Evolutionary conservation across 2,888 invertebrate species (phyloP), one percentile per base, ranked within the genome.

Genomic region (Papilio demoleus): DNA sequence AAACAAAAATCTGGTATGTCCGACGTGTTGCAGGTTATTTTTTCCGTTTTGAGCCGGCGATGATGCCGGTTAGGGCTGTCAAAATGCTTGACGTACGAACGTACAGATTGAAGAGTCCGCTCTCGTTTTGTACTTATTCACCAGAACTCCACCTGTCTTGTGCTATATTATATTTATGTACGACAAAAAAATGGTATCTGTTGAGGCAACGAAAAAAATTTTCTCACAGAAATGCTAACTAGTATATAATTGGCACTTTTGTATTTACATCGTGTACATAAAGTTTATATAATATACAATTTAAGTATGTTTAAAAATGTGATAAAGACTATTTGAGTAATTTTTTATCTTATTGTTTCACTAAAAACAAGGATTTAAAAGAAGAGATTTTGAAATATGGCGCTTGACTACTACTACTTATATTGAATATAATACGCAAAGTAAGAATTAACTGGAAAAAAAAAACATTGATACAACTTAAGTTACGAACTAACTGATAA

Each of bases 21-120:
- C 73, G 71, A 74, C 74, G 69, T 73, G 73, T 76, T 76, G 73
- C 70, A 66, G 74, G 79, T 81, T 83, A 81, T 82, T 85, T 84
- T 88, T 85, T 82, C 74, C 76, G 76, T 79, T 74, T 70, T 74
- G 73, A 72, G 74, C 80, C 80, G 76, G 78, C 86, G 84, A 80
- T 90, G 91, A 91, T 88, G 90, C 87, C 91, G 90, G 90, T 90
- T 88, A 86, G 82, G 84, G 86, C 92, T 92, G 92, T 92, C 92
- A 92, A 87, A 91, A 86, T 80, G 82, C 83, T 81, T 91, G 92
- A 92, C 90, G 87, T 84, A 76, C 81, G 85, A 90, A 92, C 90
- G 87, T 84, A 76, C 81, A 85, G 90, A 92, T 90, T 92, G 92
- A 92, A 92, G 90, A 90, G 88, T 81, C 83, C 81, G 83, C 75